A percentile compares a stretch with the other conserved stretches of the same genome.
Conservation (phyloP, 2,888 invertebrate genomes). For the Cheilosia variabilis region DNA sequence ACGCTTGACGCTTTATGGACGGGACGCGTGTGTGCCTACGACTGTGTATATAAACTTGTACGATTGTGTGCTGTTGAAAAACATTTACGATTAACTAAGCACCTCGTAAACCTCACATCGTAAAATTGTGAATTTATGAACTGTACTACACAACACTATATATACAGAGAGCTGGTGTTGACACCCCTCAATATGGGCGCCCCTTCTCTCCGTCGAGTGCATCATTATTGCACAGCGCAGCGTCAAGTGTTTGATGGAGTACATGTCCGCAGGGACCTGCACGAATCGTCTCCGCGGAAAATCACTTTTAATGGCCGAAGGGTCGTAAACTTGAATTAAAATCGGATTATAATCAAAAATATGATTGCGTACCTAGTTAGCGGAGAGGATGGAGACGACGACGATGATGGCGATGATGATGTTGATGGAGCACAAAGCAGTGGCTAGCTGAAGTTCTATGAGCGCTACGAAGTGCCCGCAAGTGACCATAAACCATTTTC, state of each 20-base stretch:
- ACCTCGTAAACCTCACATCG: slow-evolving; percentile 73
- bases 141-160: slow-evolving; percentile 33
- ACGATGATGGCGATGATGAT: background rate
- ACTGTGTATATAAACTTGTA: background rate
- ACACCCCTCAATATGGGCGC: background rate
- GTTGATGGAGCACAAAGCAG: background rate
- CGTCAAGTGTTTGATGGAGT: slow-evolving; percentile 28
- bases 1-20: slow-evolving; percentile 62
- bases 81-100: slow-evolving; percentile 71
- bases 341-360: slow-evolving; percentile 66
- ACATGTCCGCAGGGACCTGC: slow-evolving; percentile 28
- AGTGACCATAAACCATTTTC: slow-evolving; percentile 38
- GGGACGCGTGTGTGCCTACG: slow-evolving; percentile 47
- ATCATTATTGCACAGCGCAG: slow-evolving; percentile 59
- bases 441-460: background rate
- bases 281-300: slow-evolving; percentile 53
- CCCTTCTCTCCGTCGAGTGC: slow-evolving; percentile 36
- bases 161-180: background rate
- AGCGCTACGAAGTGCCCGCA: background rate
- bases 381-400: slow-evolving; percentile 16
- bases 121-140: slow-evolving; percentile 74
- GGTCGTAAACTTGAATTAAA: slow-evolving; percentile 70
- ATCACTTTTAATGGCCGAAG: slow-evolving; percentile 62
- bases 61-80: slow-evolving; percentile 35
- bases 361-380: slow-evolving; percentile 68